A percentile compares a stretch with the other conserved stretches of the same genome.
These are phyloP conservation scores for Capitella teleta DNA, from an alignment of 1,140 invertebrate genomes.

Conservation along the genomic window DNA sequence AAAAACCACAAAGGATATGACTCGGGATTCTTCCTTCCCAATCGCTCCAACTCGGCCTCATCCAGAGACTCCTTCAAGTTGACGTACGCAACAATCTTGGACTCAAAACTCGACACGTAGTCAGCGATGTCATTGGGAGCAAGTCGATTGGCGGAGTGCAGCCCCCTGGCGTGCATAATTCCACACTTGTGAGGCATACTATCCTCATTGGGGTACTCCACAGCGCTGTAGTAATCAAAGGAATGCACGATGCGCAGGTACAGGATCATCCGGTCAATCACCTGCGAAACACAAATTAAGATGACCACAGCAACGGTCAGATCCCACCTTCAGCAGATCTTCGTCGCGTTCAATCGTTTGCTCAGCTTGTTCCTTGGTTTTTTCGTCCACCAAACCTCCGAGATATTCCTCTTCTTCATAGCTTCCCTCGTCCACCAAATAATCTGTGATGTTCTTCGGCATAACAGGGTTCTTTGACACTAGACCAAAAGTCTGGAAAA, in stretches of 20 bases:
- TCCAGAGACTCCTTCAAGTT: conserved; percentile 54
- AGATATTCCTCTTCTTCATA: conserved; percentile 84
- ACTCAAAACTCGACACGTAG: conserved; percentile 50
- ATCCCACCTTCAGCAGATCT: conserved; percentile 56
- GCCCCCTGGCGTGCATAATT: conserved; percentile 90
- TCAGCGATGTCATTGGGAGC: conserved; percentile 30
- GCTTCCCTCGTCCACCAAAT: conserved; percentile 93
- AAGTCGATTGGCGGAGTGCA: conserved; percentile 49
- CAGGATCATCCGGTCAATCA: conserved; percentile 70
- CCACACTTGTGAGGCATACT: conserved; percentile 99
- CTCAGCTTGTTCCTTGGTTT: conserved; percentile 44
- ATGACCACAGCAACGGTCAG: conserved; percentile 3
- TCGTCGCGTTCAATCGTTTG: conserved; percentile 65
- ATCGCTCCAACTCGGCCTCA: conserved; percentile 67
- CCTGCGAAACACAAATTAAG: too few relatives aligned
- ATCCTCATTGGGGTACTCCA: conserved; percentile 98
- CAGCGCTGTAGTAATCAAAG: conserved; percentile 97
- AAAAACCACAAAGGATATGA: conserved; percentile 38
- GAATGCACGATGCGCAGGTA: conserved; percentile 96
- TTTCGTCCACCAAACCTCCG: conserved; percentile 30
- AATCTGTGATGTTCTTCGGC: conserved; percentile 95
- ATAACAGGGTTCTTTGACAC: conserved; percentile 87
- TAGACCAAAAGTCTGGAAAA: conserved; percentile 45
- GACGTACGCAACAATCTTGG: conserved; percentile 76
- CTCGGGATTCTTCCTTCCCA: conserved; percentile 74